Evolutionary conservation across 1,140 invertebrate species (phyloP), one percentile per base, ranked within the genome.

Genomic region (Penaeus japonicus): DNA sequence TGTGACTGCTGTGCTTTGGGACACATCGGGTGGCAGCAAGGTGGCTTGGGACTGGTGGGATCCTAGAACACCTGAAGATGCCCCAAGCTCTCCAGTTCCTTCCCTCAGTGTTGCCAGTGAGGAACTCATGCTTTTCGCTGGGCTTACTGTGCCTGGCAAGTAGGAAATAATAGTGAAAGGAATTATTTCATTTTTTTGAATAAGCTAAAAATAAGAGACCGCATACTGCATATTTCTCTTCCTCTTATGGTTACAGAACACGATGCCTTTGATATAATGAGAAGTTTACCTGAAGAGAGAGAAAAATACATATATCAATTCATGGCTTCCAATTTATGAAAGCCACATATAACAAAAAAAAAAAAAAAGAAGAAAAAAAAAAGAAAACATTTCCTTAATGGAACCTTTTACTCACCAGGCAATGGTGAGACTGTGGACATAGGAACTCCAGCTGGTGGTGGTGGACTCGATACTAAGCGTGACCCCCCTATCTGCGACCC

Each of bases 371-470:
- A n/a, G n/a, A n/a, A n/a, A n/a, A n/a, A n/a, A n/a, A n/a, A n/a
- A n/a, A n/a, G n/a, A n/a, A n/a, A n/a, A n/a, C n/a, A 81, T 3
- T 55, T 15, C 24, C 55, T 3, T n/a, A 53, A 53, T 54, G 22
- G 18, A 55, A 30, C 20, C 10, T 17, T 24, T 22, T 10, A 27
- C 85, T 80, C 70, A 77, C 79, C 94, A 94, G 39, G 94, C 94
- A 15, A 94, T 95, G 4, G 95, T 94, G 0, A 95, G 24, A 89
- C 70, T 24, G 75, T 89, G 86, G 86, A 91, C 91, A 35, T 90
- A 89, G 27, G 91, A 91, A 85, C 92, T 91, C 83, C 91, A 91
- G 35, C 91, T 75, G 83, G 59, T 35, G 87, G 80, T 22, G 77
- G 85, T 65, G 79, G 83, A 82, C 82, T 89, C 24, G 77, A 90